Evolutionary conservation across 2,888 invertebrate species (phyloP), one percentile per base, ranked within the genome.

Genomic region (Phymatocera aterrima): DNA sequence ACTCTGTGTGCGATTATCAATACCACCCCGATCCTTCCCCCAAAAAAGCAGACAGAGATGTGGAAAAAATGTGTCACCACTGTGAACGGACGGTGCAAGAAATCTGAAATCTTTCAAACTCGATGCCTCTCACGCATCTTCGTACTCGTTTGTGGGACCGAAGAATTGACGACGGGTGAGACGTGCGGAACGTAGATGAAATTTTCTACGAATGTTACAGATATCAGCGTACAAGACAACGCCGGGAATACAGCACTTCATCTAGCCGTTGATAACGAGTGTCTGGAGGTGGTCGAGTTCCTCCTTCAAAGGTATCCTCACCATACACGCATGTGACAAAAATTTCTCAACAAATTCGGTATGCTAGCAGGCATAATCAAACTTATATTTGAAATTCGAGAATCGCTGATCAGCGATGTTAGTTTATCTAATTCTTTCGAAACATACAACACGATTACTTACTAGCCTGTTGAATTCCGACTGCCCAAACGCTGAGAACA

Each of bases 161-260:
- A n/a, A 43, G 12, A 43, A 43, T 43, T 43, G 43, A 43, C 43
- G 43, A 43, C n/a, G n/a, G n/a, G n/a, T n/a, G n/a, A n/a, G n/a
- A n/a, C n/a, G n/a, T n/a, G n/a, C n/a, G n/a, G n/a, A n/a, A n/a
- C 21, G 10, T 24, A 0, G 3, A 24, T 8, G 54, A 18, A 54
- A 54, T 18, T 10, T 21, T 57, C 15, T 12, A 28, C 21, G 1
- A 34, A 3, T 34, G 5, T 72, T 72, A 6, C 91, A 96, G 96
- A 96, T 92, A 91, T 96, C 74, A 95, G 96, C 87, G 92, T 92
- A 21, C 92, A 92, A 84, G 96, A 96, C 88, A 94, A 94, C 83
- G 92, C 92, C 28, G 96, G 96, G 0, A 96, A 97, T 88, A 97
- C 97, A 0, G 95, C 97, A 0, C 91, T 97, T 0, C 97, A 97